Conservation (phyloP, 2,113 vertebrate species). For the Labeo catla region DNA sequence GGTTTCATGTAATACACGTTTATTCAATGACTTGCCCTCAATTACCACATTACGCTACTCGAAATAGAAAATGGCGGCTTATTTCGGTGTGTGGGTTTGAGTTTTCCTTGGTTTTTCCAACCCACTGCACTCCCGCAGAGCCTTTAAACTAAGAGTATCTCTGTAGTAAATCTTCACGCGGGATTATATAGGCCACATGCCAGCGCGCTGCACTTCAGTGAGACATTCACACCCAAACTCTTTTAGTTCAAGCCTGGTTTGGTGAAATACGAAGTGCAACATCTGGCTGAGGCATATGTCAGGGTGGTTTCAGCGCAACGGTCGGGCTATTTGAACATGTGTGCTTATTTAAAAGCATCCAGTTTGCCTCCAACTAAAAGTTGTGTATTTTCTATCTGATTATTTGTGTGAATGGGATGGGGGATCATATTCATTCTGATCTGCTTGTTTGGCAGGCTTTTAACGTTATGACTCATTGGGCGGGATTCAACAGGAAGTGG, state of each 20-base stretch:
- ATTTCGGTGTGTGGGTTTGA: constrained; percentile 36
- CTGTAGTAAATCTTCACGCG: not conserved
- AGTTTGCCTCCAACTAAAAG: not conserved
- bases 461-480: not conserved
- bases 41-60: constrained; percentile 52
- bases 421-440: constrained; percentile 13
- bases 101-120: not conserved
- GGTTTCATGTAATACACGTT: constrained; percentile 59
- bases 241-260: not conserved
- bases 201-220: not conserved
- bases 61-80: constrained; percentile 45
- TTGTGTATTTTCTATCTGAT: not conserved
- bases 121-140: constrained; percentile 21
- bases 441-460: not conserved
- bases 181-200: constrained; percentile 23
- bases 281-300: constrained; percentile 9
- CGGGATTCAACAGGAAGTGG: constrained; percentile 44
- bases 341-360: not conserved
- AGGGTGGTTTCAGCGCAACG: not conserved
- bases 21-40: constrained; percentile 56
- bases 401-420: constrained; percentile 8
- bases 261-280: not conserved
- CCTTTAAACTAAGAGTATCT: not conserved
- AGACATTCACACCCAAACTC: constrained; percentile 21
- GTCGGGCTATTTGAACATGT: not conserved